A percentile compares a stretch with the other conserved stretches of the same genome.
Evolutionary conservation across 2,888 invertebrate species (phyloP).

Genomic region (Ctenicera cuprea): DNA sequence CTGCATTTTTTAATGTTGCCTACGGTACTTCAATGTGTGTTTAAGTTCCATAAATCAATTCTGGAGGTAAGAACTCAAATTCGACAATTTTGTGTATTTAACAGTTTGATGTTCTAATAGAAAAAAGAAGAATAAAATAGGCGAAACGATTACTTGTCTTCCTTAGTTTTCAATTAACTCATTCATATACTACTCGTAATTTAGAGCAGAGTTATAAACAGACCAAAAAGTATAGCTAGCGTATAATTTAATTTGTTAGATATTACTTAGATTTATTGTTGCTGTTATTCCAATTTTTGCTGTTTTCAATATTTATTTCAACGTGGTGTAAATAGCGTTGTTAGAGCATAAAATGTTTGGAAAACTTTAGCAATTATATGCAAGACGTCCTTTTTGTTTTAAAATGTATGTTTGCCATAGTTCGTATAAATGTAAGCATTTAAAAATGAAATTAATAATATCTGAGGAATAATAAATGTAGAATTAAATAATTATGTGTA

Average conservation of each 20-base stretch:
- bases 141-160: constrained; percentile 40
- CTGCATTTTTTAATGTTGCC: constrained; percentile 34
- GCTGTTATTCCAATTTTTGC: constrained; percentile 11
- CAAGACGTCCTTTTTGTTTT: constrained; percentile 33
- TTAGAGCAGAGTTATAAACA: constrained; percentile 30
- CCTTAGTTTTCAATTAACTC: constrained; percentile 39
- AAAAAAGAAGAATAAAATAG: constrained; percentile 8
- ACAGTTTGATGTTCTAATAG: constrained; percentile 12
- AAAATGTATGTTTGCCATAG: constrained; percentile 41
- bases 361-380: constrained; percentile 28
- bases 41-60: not conserved
- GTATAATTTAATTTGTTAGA: not conserved
- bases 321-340: constrained; percentile 40
- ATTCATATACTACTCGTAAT: constrained; percentile 30
- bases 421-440: constrained; percentile 46
- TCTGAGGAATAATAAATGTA: constrained; percentile 40
- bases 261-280: constrained; percentile 7
- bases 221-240: constrained; percentile 23
- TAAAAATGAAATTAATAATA: constrained; percentile 31
- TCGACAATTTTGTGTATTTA: constrained; percentile 26
- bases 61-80: not conserved
- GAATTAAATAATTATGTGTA: constrained; percentile 43
- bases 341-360: constrained; percentile 29
- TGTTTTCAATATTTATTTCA: constrained; percentile 6
- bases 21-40: constrained; percentile 21